These are phyloP conservation scores for Neogale vison DNA, from an alignment of 2,113 vertebrate species.

Conservation along the genomic window DNA sequence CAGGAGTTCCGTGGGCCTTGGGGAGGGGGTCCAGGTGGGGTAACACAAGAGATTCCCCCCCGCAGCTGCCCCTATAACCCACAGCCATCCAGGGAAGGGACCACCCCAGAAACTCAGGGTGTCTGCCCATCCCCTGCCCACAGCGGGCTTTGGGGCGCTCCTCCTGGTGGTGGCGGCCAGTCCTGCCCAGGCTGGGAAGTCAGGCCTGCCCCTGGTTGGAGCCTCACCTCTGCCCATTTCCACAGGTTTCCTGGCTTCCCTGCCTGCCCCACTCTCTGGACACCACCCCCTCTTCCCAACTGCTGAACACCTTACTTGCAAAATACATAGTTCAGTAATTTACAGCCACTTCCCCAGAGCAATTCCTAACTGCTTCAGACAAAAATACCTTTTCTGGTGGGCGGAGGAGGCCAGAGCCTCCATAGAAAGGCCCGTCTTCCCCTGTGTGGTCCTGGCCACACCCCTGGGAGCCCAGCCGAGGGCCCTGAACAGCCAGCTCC, in stretches of 20 bases:
- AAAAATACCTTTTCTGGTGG: not conserved
- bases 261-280: not conserved
- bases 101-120: not conserved
- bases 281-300: not conserved
- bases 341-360: not conserved
- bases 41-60: not conserved
- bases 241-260: not conserved
- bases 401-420: not conserved
- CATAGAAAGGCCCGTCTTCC: not conserved
- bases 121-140: not conserved
- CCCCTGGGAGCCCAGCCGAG: not conserved
- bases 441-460: not conserved
- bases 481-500: not conserved
- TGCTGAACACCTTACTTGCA: not conserved
- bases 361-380: not conserved
- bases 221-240: not conserved
- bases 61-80: conserved; percentile 85
- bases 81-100: conserved; percentile 81
- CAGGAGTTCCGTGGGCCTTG: not conserved
- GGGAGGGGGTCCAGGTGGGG: not conserved
- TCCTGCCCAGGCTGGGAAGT: not conserved
- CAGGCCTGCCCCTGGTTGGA: not conserved
- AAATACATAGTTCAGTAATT: not conserved
- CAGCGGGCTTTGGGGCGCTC: not conserved
- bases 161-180: not conserved